Percentiles rank a stretch among this genome's conserved stretches.
phyloP scores from a whole-genome alignment of 2,888 invertebrate species.

The Orchesella flavescens region DNA sequence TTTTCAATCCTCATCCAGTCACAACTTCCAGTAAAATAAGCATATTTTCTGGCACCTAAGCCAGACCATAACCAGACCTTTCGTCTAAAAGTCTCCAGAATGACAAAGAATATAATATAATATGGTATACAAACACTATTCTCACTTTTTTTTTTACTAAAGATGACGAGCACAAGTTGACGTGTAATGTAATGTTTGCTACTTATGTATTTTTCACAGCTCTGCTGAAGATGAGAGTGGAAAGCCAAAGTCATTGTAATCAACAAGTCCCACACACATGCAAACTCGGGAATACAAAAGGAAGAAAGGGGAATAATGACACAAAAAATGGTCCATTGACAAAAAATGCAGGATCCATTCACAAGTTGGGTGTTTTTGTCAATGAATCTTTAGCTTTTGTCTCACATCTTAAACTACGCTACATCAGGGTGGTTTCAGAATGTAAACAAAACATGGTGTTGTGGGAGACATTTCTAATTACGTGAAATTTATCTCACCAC shows the following conservation, averaged over 20 bases:
- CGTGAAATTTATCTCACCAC: no score
- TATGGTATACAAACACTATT: background rate
- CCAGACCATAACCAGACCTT: background rate
- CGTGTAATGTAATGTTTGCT: slow-evolving; percentile 54
- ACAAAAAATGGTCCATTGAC: slow-evolving; percentile 63
- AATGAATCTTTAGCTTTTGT: slow-evolving; percentile 61
- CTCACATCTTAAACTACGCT: slow-evolving; percentile 30
- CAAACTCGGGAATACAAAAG: slow-evolving; percentile 30
- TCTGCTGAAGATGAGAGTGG: slow-evolving; percentile 19
- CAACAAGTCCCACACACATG: slow-evolving; percentile 61
- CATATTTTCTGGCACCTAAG: slow-evolving; percentile 25
- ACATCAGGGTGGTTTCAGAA: no score
- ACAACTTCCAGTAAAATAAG: background rate
- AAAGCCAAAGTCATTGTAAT: slow-evolving; percentile 57
- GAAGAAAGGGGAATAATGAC: slow-evolving; percentile 24
- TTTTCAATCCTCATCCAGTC: slow-evolving; percentile 4
- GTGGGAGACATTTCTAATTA: no score
- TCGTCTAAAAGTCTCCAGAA: slow-evolving; percentile 20
- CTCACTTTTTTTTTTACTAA: slow-evolving; percentile 26
- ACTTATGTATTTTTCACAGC: slow-evolving; percentile 49
- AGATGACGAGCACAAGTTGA: slow-evolving; percentile 56
- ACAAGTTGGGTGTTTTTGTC: slow-evolving; percentile 62
- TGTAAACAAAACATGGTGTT: no score
- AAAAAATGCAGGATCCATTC: slow-evolving; percentile 58
- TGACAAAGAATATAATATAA: slow-evolving; percentile 24